These are phyloP conservation scores for Crenuchus spilurus DNA, from an alignment of 2,797 vertebrate genomes.

Conservation along the genomic window DNA sequence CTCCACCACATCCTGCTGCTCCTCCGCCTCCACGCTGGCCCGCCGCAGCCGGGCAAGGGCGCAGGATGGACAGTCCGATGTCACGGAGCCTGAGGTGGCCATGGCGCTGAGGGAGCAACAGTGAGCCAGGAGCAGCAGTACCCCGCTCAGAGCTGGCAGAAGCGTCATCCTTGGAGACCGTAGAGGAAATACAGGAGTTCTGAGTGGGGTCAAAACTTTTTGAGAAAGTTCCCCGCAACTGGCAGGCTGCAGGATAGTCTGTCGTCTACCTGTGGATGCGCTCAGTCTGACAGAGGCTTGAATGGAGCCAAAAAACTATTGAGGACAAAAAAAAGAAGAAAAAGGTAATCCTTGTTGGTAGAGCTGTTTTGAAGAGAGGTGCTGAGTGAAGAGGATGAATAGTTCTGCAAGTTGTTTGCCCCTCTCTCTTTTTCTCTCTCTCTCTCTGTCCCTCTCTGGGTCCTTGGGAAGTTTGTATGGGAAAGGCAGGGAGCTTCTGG, in stretches of 20 bases:
- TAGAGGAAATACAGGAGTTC: no score
- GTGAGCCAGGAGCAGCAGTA: conserved; percentile 81
- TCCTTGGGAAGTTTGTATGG: conserved; percentile 59
- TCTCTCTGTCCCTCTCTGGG: conserved; percentile 20
- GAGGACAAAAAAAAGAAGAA: conserved; percentile 1
- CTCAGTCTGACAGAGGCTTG: conserved; percentile 22
- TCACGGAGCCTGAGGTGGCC: conserved; percentile 51
- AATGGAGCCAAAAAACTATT: conserved; percentile 16
- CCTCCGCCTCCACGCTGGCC: conserved; percentile 59
- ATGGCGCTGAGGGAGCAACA: conserved; percentile 73
- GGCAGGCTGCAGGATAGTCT: conserved; percentile 14
- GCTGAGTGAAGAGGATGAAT: conserved; percentile 41
- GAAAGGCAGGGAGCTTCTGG: conserved; percentile 61
- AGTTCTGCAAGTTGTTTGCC: conserved; percentile 46
- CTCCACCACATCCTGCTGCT: conserved; percentile 91
- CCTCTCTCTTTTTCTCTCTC: conserved; percentile 7
- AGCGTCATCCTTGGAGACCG: conserved; percentile 82
- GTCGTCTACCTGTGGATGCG: conserved; percentile 29
- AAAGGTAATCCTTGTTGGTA: conserved; percentile 54
- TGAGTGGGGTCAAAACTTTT: background rate
- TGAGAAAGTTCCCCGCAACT: conserved; percentile 34
- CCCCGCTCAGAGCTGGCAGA: conserved; percentile 74
- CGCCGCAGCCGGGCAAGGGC: conserved; percentile 82
- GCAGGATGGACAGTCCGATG: conserved; percentile 84
- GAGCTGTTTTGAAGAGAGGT: conserved; percentile 39